phyloP scores from a whole-genome alignment of 2,888 invertebrate species.

The Folsomia manolachei region DNA sequence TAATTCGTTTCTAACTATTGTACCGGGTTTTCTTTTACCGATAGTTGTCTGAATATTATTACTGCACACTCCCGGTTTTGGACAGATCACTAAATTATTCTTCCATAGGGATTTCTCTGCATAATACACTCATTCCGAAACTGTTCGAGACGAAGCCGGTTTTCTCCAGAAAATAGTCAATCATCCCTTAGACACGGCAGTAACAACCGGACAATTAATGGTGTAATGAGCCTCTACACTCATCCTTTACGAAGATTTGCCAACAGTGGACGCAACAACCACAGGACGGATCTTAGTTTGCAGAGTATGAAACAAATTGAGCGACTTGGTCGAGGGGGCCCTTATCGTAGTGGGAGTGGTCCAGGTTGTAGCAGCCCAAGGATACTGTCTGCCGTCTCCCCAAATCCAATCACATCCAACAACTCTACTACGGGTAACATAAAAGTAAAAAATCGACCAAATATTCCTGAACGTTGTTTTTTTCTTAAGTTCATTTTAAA shows the following conservation, averaged over 20 bases:
- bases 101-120: neutral
- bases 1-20: too few relatives aligned
- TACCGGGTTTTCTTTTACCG: too few relatives aligned
- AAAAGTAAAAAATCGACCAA: slow-evolving; percentile 7
- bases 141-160: neutral
- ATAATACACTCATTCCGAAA: neutral
- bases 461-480: too few relatives aligned
- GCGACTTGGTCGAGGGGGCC: neutral
- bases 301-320: too few relatives aligned
- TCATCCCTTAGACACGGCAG: neutral
- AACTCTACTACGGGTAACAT: slow-evolving; percentile 6
- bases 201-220: slow-evolving; percentile 9
- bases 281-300: too few relatives aligned
- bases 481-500: too few relatives aligned
- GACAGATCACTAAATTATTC: too few relatives aligned
- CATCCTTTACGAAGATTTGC: neutral
- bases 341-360: neutral
- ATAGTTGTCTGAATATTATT: too few relatives aligned
- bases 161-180: neutral
- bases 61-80: too few relatives aligned
- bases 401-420: neutral
- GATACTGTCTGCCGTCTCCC: neutral
- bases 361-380: neutral
- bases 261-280: neutral
- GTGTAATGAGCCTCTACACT: neutral